Percentiles rank a stretch among this genome's conserved stretches.
These are phyloP conservation scores for Budorcas taxicolor DNA, from an alignment of 2,113 vertebrate species.

Conservation along the genomic window DNA sequence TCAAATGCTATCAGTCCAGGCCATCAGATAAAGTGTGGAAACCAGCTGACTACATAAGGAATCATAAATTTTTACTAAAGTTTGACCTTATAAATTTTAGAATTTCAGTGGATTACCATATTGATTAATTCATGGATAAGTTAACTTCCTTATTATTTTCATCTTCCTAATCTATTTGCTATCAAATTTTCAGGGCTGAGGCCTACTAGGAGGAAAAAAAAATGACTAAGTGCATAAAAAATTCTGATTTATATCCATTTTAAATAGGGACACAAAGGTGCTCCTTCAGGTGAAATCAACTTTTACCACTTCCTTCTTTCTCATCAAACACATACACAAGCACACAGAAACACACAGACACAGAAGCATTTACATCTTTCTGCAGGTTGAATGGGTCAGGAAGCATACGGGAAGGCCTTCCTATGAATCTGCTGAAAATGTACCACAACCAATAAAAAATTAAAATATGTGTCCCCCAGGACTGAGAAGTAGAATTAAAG, in stretches of 20 bases:
- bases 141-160: not conserved
- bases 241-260: not conserved
- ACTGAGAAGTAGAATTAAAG: slow-evolving; percentile 35
- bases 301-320: not conserved
- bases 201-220: not conserved
- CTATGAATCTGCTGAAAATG: slow-evolving; percentile 27
- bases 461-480: slow-evolving; percentile 40
- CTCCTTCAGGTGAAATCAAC: not conserved
- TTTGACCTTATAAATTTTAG: not conserved
- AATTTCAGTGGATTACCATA: not conserved
- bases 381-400: not conserved
- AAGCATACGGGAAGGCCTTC: not conserved
- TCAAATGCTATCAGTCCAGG: not conserved
- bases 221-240: not conserved
- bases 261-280: not conserved
- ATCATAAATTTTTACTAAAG: not conserved
- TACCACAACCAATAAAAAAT: not conserved
- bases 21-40: not conserved
- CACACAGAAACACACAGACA: not conserved
- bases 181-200: not conserved
- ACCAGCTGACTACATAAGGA: not conserved
- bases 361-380: not conserved
- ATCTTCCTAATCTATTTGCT: not conserved
- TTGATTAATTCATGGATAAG: not conserved
- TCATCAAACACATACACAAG: not conserved